Conservation (phyloP, 53 echinoderm and acorn worm species). For the Holothuria leucospilota region DNA sequence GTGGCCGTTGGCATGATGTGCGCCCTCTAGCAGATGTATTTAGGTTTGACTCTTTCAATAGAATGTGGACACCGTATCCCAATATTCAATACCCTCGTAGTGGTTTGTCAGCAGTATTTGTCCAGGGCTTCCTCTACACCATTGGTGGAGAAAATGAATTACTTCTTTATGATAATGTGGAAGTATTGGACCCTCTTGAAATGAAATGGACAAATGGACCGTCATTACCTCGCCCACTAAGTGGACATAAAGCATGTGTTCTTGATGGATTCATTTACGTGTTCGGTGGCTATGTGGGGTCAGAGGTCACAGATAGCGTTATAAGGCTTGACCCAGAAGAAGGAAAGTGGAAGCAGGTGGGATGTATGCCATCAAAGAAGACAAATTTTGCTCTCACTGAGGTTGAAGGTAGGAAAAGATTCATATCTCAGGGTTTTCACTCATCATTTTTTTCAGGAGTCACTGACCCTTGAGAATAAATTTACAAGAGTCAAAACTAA, state of each 20-base stretch:
- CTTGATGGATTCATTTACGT: constrained; percentile 81
- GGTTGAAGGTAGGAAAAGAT: constrained; percentile 70
- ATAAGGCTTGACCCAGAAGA: constrained; percentile 79
- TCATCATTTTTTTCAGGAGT: too few species aligned
- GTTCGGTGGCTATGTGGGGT: constrained; percentile 85
- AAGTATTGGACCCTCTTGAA: constrained; percentile 75
- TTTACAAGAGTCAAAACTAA: too few species aligned
- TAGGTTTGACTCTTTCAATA: constrained; percentile 85
- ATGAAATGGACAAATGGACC: constrained; percentile 73
- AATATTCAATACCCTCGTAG: constrained; percentile 81
- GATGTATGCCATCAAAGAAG: constrained; percentile 67
- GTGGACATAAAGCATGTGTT: constrained; percentile 85
- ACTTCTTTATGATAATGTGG: constrained; percentile 84
- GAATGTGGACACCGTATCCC: constrained; percentile 75
- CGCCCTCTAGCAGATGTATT: constrained; percentile 60
- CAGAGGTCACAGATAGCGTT: constrained; percentile 78
- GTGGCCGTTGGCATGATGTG: constrained; percentile 81
- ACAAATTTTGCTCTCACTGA: constrained; percentile 81
- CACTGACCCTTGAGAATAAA: too few species aligned
- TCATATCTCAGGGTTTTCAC: too few species aligned
- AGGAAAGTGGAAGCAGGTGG: constrained; percentile 72
- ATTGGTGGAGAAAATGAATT: constrained; percentile 93
- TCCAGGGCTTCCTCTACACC: constrained; percentile 82
- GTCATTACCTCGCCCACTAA: constrained; percentile 68
- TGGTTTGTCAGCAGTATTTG: constrained; percentile 66